Evolutionary conservation across 2,888 invertebrate species (phyloP), one percentile per base, ranked within the genome.

Genomic region (Mesoligia furuncula): DNA sequence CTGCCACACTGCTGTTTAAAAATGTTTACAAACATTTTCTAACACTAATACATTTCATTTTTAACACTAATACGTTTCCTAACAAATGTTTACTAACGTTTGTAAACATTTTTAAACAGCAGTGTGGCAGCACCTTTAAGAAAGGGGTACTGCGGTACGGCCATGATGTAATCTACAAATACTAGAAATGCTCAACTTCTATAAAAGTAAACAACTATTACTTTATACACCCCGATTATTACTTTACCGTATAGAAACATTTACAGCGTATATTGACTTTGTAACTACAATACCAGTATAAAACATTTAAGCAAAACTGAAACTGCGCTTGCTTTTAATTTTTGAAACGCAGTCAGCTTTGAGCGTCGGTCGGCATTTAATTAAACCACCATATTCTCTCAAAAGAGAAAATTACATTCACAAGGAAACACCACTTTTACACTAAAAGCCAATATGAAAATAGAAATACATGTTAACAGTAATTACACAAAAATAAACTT

Each of bases 361-460:
- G 84, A 81, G 75, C 73, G 70, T 72, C 75, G 66, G 74, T 75
- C 73, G 74, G 69, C 82, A 71, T 85, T 84, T 89, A 90, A 90
- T 90, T 90, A 90, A 90, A 90, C 87, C 88, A 81, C 85, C 84
- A 85, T 72, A 82, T 81, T 81, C 81, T 84, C 80, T 77, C 80
- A 77, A 76, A 84, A 84, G 84, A 77, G 87, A 81, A 85, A 80
- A 81, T 85, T 87, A 86, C 76, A 84, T 85, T 81, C 64, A 74
- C 73, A 83, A 84, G 79, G 83, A 83, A 89, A 85, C 79, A 79
- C 72, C 80, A 83, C 75, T 90, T 86, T 83, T 80, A 83, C 77
- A 84, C 27, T 48, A 39, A 77, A 77, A 77, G 48, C 57, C 20
- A 65, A 77, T 78, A 73, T 65, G 54, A 45, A 75, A 85, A 73